Base-by-base conservation (phyloP, 35 echinoderm and acorn worm genomes). In the Holothuria glaberrima region DNA sequence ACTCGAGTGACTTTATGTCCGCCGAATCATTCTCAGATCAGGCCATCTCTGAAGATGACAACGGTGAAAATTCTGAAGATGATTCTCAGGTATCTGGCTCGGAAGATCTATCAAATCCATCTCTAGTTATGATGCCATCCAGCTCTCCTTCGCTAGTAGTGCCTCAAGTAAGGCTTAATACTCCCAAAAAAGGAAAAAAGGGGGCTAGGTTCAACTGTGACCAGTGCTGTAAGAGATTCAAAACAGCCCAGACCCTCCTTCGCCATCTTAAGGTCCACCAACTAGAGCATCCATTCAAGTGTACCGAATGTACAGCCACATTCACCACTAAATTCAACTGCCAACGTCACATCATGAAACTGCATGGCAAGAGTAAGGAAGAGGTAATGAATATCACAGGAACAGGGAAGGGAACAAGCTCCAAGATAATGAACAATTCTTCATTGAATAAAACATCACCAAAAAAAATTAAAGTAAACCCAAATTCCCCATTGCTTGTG, bases 291-390 rank as follows among this genome's bases (percentile, higher is more conserved):
- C 97, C 97, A 24, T 99, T 93, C 86, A 89, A 92, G 24, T 99
- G 97, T 46, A 81, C 94, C 0, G 91, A 93, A 24, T 99, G 97
- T 44, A 75, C 72, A 20, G 93, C 97, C 16, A 93, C 82, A 2
- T 99, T 99, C 60, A 99, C 97, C 24, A 99, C 97, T 12, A 99
- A 99, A 68, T 99, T 99, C 50, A 99, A 99, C 72, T 99, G 97
- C 82, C 97, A 99, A 68, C 82, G 97, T 4, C 97, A 99, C 76
- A 99, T 99, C 75, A 91, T 95, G 58, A 99, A 99, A 68, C 81
- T 99, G 25, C 97, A 99, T 68, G 91, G 93, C 17, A 99, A 93
- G 86, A 88, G 58, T 22, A 94, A 91, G 80, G 93, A 99, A 31
- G 97, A 99, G 14, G 89, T 94, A 17, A 52, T 87, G 36, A 52